Percentiles rank a stretch among this genome's conserved stretches.
Conservation (phyloP, 1,140 invertebrate species). For the Daktulosphaira vitifoliae region DNA sequence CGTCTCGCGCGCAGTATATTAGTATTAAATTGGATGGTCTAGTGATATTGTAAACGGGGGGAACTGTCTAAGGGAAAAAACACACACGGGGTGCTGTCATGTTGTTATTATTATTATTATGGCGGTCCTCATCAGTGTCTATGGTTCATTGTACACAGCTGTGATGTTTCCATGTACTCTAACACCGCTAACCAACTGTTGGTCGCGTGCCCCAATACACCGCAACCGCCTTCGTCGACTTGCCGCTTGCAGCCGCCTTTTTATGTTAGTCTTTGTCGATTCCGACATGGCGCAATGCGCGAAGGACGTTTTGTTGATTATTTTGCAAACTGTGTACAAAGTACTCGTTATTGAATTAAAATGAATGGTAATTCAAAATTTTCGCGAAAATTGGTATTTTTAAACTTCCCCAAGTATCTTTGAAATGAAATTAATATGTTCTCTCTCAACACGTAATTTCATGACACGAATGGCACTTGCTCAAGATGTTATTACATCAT, state of each 20-base stretch:
- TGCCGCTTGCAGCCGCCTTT: conserved; percentile 26
- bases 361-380: too few species aligned
- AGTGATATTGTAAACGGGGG: neutral
- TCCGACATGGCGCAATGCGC: neutral
- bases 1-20: neutral
- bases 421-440: too few species aligned
- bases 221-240: conserved; percentile 17
- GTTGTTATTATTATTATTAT: conserved; percentile 9
- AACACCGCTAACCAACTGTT: conserved; percentile 30
- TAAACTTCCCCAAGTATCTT: too few species aligned
- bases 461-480: too few species aligned
- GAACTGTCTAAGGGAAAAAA: neutral
- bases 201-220: conserved; percentile 24
- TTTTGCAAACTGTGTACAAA: too few species aligned
- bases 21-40: neutral
- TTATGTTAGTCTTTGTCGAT: conserved; percentile 3
- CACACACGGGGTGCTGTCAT: neutral
- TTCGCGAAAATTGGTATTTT: too few species aligned
- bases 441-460: too few species aligned
- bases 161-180: conserved; percentile 19
- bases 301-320: too few species aligned
- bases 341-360: too few species aligned
- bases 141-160: conserved; percentile 32
- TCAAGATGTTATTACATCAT: too few species aligned
- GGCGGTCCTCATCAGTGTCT: conserved; percentile 20